A percentile compares a stretch with the other conserved stretches of the same genome.
phyloP scores from a whole-genome alignment of 2,797 vertebrate genomes.

The Coccyzus lansbergi region DNA sequence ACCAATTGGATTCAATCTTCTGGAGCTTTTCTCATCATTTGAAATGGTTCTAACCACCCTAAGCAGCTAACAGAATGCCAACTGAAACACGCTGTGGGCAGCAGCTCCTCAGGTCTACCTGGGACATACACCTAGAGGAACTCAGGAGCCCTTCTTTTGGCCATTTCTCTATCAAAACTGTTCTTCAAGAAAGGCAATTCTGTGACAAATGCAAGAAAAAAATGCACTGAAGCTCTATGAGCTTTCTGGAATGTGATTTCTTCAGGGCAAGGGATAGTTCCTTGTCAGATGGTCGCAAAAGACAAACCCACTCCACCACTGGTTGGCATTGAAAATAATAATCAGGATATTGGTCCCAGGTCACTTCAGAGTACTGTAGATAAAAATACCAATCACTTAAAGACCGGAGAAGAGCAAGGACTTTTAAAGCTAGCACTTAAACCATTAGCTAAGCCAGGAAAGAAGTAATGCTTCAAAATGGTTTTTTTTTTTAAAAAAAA shows the following conservation, averaged over 20 bases:
- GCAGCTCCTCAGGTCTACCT: neutral
- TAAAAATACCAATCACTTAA: neutral
- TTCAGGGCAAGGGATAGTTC: neutral
- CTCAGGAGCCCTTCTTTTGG: neutral
- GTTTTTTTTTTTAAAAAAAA: neutral
- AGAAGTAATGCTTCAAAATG: neutral
- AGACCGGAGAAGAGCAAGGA: neutral
- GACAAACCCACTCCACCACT: neutral
- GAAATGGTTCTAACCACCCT: neutral
- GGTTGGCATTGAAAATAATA: neutral
- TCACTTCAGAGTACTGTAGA: neutral
- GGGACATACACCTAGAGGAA: neutral
- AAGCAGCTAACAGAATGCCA: neutral
- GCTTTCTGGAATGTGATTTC: neutral
- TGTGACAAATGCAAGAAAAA: fast-evolving
- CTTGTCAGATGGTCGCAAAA: neutral
- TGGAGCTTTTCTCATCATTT: neutral
- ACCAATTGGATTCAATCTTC: neutral
- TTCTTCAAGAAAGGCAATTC: neutral
- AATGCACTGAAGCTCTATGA: fast-evolving
- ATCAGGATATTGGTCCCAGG: neutral
- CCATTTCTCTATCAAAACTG: neutral
- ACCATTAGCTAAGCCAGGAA: neutral
- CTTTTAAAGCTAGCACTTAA: neutral
- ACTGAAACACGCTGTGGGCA: neutral